A percentile compares a stretch with the other conserved stretches of the same genome.
Conservation (phyloP, 2,888 invertebrate species). For the Taphrorychus bicolor region DNA sequence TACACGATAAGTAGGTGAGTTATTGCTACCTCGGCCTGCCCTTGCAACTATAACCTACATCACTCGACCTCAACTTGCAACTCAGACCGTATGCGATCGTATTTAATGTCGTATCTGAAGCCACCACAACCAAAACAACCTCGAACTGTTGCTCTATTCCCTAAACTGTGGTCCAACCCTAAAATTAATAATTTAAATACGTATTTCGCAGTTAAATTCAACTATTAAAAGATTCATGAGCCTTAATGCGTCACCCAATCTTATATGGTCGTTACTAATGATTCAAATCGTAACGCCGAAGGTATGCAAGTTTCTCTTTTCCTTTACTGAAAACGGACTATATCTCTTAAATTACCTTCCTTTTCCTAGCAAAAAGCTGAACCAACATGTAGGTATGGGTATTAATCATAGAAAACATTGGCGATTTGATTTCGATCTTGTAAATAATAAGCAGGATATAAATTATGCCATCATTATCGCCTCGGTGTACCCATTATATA, state of each 20-base stretch:
- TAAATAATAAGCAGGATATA: slow-evolving; percentile 2
- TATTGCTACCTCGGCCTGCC: no score
- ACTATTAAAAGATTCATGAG: not conserved
- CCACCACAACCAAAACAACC: no score
- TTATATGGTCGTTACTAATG: not conserved
- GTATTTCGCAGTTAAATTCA: not conserved
- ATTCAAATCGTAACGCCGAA: not conserved
- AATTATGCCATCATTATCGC: slow-evolving; percentile 7
- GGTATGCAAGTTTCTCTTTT: not conserved
- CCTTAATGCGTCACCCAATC: not conserved
- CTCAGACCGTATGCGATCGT: no score
- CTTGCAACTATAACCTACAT: no score
- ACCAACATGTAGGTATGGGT: not conserved
- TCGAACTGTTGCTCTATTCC: no score
- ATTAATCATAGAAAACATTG: not conserved
- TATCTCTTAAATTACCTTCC: not conserved
- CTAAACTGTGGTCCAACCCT: no score
- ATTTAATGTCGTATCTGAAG: no score
- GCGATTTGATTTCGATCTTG: not conserved
- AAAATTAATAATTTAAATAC: no score
- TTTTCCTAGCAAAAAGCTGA: not conserved
- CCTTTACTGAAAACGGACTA: not conserved
- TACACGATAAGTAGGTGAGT: no score
- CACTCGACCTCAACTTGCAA: no score
- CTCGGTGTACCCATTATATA: slow-evolving; percentile 1